Conservation (phyloP, 1,140 invertebrate genomes). For the Nymphalis io region DNA sequence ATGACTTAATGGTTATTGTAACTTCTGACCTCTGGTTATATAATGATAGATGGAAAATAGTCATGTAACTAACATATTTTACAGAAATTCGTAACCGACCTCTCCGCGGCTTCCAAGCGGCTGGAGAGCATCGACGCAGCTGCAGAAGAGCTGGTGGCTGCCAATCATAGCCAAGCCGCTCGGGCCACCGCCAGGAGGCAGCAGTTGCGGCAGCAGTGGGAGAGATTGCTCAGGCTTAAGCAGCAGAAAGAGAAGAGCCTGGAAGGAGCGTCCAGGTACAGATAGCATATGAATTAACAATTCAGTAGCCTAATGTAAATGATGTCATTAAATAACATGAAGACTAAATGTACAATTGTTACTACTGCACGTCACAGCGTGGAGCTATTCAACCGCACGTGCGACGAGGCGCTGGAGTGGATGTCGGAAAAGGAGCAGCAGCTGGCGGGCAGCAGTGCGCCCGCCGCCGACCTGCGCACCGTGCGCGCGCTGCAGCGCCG, state of each 20-base stretch:
- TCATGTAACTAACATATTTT: not conserved
- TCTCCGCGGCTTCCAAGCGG: conserved; percentile 94
- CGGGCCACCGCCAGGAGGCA: conserved; percentile 90
- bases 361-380: conserved; percentile 87
- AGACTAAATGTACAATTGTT: not conserved
- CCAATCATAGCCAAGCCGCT: conserved; percentile 93
- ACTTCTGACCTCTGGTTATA: too few species aligned
- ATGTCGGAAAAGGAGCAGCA: conserved; percentile 96
- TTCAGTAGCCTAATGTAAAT: too few species aligned
- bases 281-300: not conserved
- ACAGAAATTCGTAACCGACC: conserved; percentile 95
- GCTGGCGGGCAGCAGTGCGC: conserved; percentile 87
- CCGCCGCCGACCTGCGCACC: conserved; percentile 93
- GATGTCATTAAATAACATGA: too few species aligned
- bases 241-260: conserved; percentile 94
- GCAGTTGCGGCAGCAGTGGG: conserved; percentile 94
- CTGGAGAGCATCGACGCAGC: conserved; percentile 94
- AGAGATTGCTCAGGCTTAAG: conserved; percentile 93
- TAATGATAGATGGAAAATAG: too few species aligned
- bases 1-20: too few species aligned
- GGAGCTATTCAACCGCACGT: conserved; percentile 95
- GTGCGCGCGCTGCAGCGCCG: conserved; percentile 94
- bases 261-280: conserved; percentile 92
- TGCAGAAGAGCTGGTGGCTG: conserved; percentile 90
- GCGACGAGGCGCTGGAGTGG: conserved; percentile 96